Evolutionary conservation across 2,888 invertebrate genomes (phyloP).

Genomic region (Beris morrisii): DNA sequence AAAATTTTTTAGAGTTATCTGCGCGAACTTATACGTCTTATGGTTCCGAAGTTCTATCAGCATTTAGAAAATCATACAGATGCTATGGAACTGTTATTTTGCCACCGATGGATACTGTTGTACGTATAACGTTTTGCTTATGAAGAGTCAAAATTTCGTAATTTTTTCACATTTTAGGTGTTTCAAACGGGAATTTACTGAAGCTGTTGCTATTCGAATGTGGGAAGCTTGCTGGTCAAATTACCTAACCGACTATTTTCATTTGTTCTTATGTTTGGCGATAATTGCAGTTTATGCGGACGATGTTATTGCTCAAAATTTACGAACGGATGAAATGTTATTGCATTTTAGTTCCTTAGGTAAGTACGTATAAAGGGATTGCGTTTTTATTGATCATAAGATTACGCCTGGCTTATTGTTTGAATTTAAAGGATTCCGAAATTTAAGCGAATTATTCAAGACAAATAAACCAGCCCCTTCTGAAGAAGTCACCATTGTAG

Average conservation of each 20-base stretch:
- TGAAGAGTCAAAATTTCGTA: not conserved
- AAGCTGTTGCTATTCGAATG: slow-evolving; percentile 84
- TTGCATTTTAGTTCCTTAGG: slow-evolving; percentile 90
- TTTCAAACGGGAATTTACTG: slow-evolving; percentile 90
- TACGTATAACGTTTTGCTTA: slow-evolving; percentile 50
- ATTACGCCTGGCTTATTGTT: no score
- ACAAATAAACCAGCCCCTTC: no score
- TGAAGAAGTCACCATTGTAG: no score
- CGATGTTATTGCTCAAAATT: slow-evolving; percentile 88
- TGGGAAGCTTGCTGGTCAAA: slow-evolving; percentile 99
- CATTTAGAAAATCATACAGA: slow-evolving; percentile 83
- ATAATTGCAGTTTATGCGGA: slow-evolving; percentile 92
- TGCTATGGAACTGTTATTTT: slow-evolving; percentile 87
- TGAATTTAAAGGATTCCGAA: no score
- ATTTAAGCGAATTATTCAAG: no score
- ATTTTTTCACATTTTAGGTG: slow-evolving; percentile 62
- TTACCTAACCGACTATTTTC: slow-evolving; percentile 94
- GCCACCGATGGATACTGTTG: slow-evolving; percentile 93
- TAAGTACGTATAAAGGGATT: slow-evolving; percentile 46
- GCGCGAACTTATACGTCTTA: slow-evolving; percentile 82
- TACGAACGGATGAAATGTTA: slow-evolving; percentile 92
- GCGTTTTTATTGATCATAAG: no score
- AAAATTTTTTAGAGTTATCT: slow-evolving; percentile 66
- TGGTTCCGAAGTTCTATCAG: slow-evolving; percentile 87
- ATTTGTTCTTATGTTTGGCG: slow-evolving; percentile 89